Evolutionary conservation across 2,797 vertebrate species (phyloP).

Genomic region (Helarctos malayanus): DNA sequence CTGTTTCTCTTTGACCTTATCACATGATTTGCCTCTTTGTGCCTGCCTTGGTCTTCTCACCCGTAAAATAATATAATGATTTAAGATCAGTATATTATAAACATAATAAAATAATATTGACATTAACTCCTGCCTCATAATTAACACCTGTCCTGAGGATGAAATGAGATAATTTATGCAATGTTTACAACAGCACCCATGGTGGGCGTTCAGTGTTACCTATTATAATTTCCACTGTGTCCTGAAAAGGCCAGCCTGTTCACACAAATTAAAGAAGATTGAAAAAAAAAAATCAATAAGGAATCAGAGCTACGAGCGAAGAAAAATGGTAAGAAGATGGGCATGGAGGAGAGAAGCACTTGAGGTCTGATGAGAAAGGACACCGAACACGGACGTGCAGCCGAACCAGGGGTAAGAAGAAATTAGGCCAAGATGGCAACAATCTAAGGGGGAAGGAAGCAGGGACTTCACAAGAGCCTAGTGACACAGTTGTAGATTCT

Average conservation of each 20-base stretch:
- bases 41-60: neutral
- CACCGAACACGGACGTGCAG: neutral
- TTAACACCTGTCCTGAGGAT: neutral
- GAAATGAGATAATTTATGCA: neutral
- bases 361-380: neutral
- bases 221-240: neutral
- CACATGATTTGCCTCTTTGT: neutral
- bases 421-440: neutral
- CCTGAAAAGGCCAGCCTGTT: neutral
- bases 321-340: neutral
- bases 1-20: neutral
- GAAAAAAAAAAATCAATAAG: neutral
- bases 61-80: neutral
- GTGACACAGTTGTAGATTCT: neutral
- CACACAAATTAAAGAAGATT: constrained; percentile 18
- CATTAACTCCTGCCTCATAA: neutral
- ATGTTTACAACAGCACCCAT: neutral
- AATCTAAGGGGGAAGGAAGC: neutral
- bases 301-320: neutral
- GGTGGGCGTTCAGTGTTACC: neutral
- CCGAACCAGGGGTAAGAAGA: neutral
- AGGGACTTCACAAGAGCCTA: neutral
- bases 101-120: neutral
- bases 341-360: neutral
- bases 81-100: neutral